phyloP scores from a whole-genome alignment of 2,797 vertebrate genomes.

The Sparus aurata region DNA sequence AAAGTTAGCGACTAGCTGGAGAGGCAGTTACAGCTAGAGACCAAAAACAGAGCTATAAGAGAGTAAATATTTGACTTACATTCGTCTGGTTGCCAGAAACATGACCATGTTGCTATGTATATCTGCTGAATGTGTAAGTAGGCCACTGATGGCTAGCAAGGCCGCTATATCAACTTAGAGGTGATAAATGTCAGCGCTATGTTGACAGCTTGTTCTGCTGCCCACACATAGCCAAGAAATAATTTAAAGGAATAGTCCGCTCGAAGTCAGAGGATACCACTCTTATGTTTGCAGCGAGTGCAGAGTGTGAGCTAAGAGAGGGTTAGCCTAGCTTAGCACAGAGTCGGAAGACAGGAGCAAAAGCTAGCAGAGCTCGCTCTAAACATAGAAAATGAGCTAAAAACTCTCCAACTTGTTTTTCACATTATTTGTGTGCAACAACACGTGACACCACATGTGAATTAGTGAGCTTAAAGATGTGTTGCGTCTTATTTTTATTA shows the following conservation, averaged over 20 bases:
- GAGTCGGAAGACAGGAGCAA: no score
- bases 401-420: no score
- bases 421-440: no score
- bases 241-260: not conserved
- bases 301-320: not conserved
- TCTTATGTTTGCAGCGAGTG: not conserved
- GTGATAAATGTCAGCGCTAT: conserved; percentile 1
- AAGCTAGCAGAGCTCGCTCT: no score
- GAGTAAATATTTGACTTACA: not conserved
- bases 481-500: not conserved
- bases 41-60: not conserved
- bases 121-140: not conserved
- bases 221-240: not conserved
- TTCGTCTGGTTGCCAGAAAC: not conserved
- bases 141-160: not conserved
- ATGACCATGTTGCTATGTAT: no score
- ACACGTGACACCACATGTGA: no score
- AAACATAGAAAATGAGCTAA: no score
- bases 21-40: not conserved
- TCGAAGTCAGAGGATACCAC: not conserved
- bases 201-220: not conserved
- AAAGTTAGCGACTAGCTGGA: not conserved
- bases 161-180: not conserved
- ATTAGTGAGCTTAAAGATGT: not conserved
- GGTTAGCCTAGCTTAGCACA: not conserved